A percentile compares a stretch with the other conserved stretches of the same genome.
Evolutionary conservation across 2,797 vertebrate species (phyloP).

Genomic region (Lepilemur septentrionalis): DNA sequence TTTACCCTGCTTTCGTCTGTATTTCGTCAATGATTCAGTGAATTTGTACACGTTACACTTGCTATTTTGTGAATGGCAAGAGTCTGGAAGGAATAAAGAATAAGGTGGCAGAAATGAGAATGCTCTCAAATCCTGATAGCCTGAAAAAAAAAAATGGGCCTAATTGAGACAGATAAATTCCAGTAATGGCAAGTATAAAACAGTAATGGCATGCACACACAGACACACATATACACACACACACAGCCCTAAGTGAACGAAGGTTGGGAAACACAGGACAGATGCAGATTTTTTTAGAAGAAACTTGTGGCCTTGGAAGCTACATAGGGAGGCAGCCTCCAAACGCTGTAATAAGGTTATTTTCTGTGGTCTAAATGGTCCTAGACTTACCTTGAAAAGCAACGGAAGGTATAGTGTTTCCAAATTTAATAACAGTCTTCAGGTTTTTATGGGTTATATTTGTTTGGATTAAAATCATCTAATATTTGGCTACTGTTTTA

Average conservation of each 20-base stretch:
- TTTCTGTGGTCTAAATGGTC: not conserved
- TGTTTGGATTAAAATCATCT: constrained; percentile 29
- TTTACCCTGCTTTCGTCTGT: not conserved
- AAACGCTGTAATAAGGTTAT: not conserved
- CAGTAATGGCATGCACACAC: not conserved
- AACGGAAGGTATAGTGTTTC: not conserved
- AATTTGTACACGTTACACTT: not conserved
- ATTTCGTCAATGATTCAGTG: not conserved
- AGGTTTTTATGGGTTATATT: not conserved
- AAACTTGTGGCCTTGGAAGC: not conserved
- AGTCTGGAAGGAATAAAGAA: not conserved
- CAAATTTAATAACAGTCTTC: not conserved
- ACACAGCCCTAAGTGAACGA: not conserved
- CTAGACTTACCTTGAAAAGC: not conserved
- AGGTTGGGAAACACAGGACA: not conserved
- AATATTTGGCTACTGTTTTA: not conserved
- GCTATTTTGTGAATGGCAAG: not conserved
- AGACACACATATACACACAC: not conserved
- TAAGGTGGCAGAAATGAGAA: not conserved
- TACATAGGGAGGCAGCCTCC: not conserved
- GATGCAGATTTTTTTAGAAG: not conserved
- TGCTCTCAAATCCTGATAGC: not conserved
- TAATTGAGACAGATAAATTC: not conserved
- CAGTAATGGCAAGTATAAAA: not conserved
- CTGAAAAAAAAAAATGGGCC: not conserved